phyloP scores from a whole-genome alignment of 2,888 invertebrate species.

The Pseudococcus jackbeardsleyi region DNA sequence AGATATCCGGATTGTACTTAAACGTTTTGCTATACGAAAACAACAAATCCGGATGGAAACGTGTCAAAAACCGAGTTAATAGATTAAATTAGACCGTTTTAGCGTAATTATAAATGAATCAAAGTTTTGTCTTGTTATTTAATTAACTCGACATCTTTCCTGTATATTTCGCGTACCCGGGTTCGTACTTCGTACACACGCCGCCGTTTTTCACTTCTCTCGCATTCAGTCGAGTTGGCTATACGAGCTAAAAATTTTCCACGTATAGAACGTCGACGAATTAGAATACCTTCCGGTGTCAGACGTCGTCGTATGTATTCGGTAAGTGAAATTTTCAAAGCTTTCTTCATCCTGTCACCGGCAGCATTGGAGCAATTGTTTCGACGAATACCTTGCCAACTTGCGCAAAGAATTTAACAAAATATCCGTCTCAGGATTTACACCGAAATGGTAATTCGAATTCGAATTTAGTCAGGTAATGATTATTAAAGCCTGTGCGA shows the following conservation, averaged over 20 bases:
- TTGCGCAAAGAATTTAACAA: no score
- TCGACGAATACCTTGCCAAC: no score
- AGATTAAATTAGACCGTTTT: slow-evolving; percentile 43
- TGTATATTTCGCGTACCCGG: neutral
- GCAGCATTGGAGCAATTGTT: no score
- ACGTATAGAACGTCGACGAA: neutral
- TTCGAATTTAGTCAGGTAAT: neutral
- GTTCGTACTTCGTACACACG: neutral
- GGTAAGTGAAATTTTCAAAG: neutral
- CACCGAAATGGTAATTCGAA: neutral
- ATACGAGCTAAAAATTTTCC: neutral
- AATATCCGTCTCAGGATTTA: neutral
- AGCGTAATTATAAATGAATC: slow-evolving; percentile 45
- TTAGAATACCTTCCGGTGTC: neutral
- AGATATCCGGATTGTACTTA: neutral
- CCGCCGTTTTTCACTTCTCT: neutral
- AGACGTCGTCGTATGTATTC: neutral
- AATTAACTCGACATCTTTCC: slow-evolving; percentile 39
- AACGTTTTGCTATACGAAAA: neutral
- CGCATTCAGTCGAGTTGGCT: no score
- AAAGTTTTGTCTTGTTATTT: slow-evolving; percentile 45
- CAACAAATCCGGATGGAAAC: slow-evolving; percentile 26
- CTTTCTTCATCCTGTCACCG: neutral
- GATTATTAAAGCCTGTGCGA: neutral
- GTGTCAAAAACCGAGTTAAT: slow-evolving; percentile 42